Conservation (phyloP, 2,888 invertebrate species). For the Parnassius apollo region DNA sequence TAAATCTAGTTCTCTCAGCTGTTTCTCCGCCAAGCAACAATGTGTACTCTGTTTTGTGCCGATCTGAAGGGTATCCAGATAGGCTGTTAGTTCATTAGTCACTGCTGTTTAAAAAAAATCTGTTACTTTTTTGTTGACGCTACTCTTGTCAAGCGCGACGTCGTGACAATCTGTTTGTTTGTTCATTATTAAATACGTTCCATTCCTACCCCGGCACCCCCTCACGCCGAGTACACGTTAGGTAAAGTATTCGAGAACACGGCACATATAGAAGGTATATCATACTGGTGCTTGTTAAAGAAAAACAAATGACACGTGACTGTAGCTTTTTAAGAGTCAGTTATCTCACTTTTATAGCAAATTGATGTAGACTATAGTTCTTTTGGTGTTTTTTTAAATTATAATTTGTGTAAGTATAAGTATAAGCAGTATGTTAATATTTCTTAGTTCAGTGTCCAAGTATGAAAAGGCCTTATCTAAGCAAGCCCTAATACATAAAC, state of each 20-base stretch:
- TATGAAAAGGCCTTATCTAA: background rate
- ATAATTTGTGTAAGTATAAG: too few relatives aligned
- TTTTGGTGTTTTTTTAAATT: too few relatives aligned
- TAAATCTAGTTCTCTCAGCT: too few relatives aligned
- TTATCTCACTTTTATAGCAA: too few relatives aligned
- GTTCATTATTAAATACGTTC: slow-evolving; percentile 57
- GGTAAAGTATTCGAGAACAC: slow-evolving; percentile 17
- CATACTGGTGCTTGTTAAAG: slow-evolving; percentile 5
- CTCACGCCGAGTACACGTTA: background rate
- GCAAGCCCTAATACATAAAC: background rate
- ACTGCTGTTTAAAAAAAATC: background rate
- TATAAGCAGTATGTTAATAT: too few relatives aligned
- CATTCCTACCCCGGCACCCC: slow-evolving; percentile 27
- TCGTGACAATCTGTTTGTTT: slow-evolving; percentile 54
- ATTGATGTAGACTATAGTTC: too few relatives aligned
- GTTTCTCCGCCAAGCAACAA: too few relatives aligned
- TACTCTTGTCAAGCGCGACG: slow-evolving; percentile 34
- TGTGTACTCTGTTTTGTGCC: too few relatives aligned
- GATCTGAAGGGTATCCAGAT: too few relatives aligned
- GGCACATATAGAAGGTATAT: background rate
- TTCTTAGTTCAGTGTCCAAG: background rate
- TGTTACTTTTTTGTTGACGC: slow-evolving; percentile 27
- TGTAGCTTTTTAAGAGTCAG: too few relatives aligned
- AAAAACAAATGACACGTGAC: background rate
- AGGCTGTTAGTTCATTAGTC: too few relatives aligned